Evolutionary conservation across 2,797 vertebrate genomes (phyloP).

Genomic region (Peromyscus nudipes): DNA sequence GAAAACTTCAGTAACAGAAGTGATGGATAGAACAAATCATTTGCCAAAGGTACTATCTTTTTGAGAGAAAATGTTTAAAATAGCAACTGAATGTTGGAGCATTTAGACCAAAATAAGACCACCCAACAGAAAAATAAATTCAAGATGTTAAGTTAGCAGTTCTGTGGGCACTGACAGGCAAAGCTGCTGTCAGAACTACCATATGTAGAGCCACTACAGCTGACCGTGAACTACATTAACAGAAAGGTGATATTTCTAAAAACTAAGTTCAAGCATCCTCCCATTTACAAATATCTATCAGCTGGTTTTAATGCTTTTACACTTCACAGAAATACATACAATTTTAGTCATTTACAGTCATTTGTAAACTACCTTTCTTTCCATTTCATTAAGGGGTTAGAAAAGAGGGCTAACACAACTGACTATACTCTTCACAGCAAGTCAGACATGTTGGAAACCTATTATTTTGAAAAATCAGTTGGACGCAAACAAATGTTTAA

Average conservation of each 20-base stretch:
- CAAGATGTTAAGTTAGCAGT: constrained; percentile 9
- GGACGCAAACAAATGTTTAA: constrained; percentile 58
- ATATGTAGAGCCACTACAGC: neutral
- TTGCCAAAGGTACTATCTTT: constrained; percentile 12
- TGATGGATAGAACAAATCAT: constrained; percentile 17
- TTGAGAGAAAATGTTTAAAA: constrained; percentile 58
- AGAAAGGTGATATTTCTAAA: constrained; percentile 26
- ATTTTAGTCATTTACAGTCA: constrained; percentile 20
- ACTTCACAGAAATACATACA: constrained; percentile 1
- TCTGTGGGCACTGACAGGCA: constrained; percentile 22
- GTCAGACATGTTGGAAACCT: neutral
- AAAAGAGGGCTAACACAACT: neutral
- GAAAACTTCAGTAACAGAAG: too few relatives aligned
- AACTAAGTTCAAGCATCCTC: constrained; percentile 52
- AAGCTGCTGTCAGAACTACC: constrained; percentile 4
- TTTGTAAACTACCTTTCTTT: constrained; percentile 41
- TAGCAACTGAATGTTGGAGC: constrained; percentile 12
- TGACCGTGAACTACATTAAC: constrained; percentile 58
- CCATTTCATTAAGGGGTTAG: neutral
- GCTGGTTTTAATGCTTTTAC: neutral
- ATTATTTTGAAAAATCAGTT: constrained; percentile 59
- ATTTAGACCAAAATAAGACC: neutral
- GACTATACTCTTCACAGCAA: neutral
- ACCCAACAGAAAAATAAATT: constrained; percentile 60
- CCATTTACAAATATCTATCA: constrained; percentile 53